Conservation (phyloP, 2,113 vertebrate species). For the Esox niger region DNA sequence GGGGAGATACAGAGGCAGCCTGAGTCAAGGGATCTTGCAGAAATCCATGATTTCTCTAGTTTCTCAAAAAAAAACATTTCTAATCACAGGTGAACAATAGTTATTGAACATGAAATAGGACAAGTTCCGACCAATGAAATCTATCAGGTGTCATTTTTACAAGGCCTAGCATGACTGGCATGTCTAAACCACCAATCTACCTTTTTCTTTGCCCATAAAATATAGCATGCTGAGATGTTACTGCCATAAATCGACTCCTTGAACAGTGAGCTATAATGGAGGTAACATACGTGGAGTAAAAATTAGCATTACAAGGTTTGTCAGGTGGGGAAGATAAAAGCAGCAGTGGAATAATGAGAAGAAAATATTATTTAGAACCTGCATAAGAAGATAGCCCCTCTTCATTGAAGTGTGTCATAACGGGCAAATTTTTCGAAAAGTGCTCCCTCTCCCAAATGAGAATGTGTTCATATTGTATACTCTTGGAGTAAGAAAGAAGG, state of each 20-base stretch:
- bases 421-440: slow-evolving; percentile 14
- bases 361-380: slow-evolving; percentile 42
- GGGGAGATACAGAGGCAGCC: too few species aligned
- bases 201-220: slow-evolving; percentile 11
- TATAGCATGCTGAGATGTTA: slow-evolving; percentile 20
- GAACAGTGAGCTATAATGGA: slow-evolving; percentile 17
- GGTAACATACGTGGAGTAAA: slow-evolving; percentile 38
- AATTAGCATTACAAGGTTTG: slow-evolving; percentile 35
- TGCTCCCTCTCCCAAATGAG: slow-evolving; percentile 16
- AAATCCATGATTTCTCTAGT: too few species aligned
- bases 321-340: slow-evolving; percentile 28
- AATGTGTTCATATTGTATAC: slow-evolving; percentile 18
- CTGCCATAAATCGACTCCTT: slow-evolving; percentile 24
- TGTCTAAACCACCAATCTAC: neutral
- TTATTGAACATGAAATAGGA: too few species aligned
- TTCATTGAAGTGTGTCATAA: slow-evolving; percentile 21
- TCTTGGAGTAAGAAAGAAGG: neutral
- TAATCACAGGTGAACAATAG: too few species aligned
- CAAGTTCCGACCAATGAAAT: slow-evolving; percentile 33
- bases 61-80: too few species aligned
- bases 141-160: slow-evolving; percentile 35
- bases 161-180: slow-evolving; percentile 22
- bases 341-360: slow-evolving; percentile 26
- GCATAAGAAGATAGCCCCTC: slow-evolving; percentile 25
- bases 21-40: too few species aligned